These are phyloP conservation scores for Hymenopus coronatus DNA, from an alignment of 2,888 invertebrate genomes.

Conservation along the genomic window DNA sequence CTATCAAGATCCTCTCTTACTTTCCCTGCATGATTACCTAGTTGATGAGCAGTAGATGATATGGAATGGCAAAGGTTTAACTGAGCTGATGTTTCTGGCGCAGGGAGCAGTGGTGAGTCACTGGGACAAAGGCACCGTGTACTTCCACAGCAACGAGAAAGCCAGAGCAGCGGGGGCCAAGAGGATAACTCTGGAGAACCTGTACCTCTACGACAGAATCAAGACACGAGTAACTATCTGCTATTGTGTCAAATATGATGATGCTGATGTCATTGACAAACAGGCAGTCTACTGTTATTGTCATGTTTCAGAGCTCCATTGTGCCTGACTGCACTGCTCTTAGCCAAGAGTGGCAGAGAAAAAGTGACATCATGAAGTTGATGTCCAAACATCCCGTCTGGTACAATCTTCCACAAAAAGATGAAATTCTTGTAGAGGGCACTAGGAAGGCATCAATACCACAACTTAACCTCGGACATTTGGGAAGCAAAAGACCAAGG, in stretches of 20 bases:
- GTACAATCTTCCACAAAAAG: not conserved
- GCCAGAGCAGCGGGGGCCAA: not conserved
- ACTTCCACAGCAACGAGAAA: not conserved
- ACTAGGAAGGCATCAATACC: not conserved
- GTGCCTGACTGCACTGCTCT: not conserved
- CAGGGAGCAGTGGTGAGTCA: not conserved
- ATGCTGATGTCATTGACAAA: too few species aligned
- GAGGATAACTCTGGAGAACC: conserved; percentile 37
- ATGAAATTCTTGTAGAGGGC: not conserved
- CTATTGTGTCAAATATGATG: too few species aligned
- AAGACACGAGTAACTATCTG: not conserved
- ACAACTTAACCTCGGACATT: not conserved
- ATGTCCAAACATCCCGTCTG: not conserved
- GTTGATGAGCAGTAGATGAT: too few species aligned
- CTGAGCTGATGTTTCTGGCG: too few species aligned
- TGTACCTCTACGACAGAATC: conserved; percentile 37
- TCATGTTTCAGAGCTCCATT: not conserved
- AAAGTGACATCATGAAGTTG: not conserved
- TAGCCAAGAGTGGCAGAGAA: not conserved
- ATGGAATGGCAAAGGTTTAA: too few species aligned
- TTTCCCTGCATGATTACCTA: too few species aligned
- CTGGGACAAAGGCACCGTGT: not conserved
- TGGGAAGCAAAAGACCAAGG: not conserved
- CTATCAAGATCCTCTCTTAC: too few species aligned
- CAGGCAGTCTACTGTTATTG: not conserved